Evolutionary conservation across 2,797 vertebrate genomes (phyloP).

Genomic region (Triplophysa yarkandensis): DNA sequence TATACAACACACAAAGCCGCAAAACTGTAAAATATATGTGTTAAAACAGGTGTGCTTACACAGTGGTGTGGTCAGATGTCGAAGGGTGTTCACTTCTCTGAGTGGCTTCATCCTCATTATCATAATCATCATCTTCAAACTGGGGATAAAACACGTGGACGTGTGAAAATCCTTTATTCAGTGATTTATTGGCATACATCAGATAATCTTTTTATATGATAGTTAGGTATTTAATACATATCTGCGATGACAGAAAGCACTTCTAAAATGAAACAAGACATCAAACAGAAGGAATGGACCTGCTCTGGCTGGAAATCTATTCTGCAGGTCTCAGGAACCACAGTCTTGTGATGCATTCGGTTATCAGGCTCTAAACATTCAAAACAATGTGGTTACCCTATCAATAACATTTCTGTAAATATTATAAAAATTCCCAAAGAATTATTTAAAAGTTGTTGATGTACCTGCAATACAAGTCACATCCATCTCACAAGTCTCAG

Average conservation of each 20-base stretch:
- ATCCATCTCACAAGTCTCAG: conserved; percentile 86
- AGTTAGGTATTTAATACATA: background rate
- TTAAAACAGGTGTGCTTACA: background rate
- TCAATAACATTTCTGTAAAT: background rate
- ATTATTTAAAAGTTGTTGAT: no score
- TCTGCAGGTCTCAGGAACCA: conserved; percentile 86
- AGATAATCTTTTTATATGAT: no score
- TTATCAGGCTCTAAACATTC: conserved; percentile 67
- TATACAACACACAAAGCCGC: background rate
- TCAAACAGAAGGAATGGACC: conserved; percentile 60
- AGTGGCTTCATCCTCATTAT: background rate
- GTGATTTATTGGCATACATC: background rate
- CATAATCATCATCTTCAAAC: conserved; percentile 8
- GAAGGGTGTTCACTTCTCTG: background rate
- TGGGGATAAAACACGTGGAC: conserved; percentile 8
- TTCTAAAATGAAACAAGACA: no score
- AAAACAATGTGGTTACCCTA: background rate
- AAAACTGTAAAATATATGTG: background rate
- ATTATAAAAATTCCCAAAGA: background rate
- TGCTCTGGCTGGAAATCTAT: conserved; percentile 72
- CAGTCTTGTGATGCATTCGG: conserved; percentile 56
- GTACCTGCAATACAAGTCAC: conserved; percentile 53
- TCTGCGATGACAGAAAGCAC: background rate
- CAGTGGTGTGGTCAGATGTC: conserved; percentile 2
- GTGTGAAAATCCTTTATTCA: background rate